phyloP scores from a whole-genome alignment of 1,140 invertebrate species.

The Papilio dardanus region DNA sequence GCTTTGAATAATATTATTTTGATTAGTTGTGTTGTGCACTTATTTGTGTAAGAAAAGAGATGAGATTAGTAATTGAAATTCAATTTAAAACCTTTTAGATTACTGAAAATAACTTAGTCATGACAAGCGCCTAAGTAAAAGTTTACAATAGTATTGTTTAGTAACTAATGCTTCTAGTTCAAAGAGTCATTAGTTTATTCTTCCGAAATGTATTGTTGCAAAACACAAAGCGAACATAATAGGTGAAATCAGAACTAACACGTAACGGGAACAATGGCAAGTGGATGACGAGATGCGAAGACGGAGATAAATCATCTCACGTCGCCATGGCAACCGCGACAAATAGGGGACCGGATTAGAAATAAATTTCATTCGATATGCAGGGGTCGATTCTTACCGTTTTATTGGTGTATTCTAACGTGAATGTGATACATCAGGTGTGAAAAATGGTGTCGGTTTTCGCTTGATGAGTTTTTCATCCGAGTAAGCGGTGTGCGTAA shows the following conservation, averaged over 20 bases:
- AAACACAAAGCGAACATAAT: constrained; percentile 22
- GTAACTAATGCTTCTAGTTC: constrained; percentile 2
- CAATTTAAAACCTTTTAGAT: not conserved
- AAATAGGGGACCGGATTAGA: constrained; percentile 64
- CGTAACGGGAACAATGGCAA: constrained; percentile 49
- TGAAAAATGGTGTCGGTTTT: constrained; percentile 59
- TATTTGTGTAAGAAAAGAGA: too few relatives aligned
- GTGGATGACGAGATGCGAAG: constrained; percentile 44
- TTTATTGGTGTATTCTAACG: constrained; percentile 59
- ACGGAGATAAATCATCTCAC: constrained; percentile 54
- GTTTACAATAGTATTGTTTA: constrained; percentile 1
- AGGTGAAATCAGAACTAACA: constrained; percentile 26
- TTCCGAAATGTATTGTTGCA: constrained; percentile 18
- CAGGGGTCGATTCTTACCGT: constrained; percentile 47
- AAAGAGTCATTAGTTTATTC: constrained; percentile 16
- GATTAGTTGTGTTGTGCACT: too few relatives aligned
- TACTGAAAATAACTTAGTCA: not conserved
- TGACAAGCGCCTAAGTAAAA: not conserved
- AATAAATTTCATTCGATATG: constrained; percentile 69
- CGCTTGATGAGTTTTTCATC: constrained; percentile 48
- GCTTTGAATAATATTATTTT: too few relatives aligned
- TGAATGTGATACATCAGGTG: constrained; percentile 56
- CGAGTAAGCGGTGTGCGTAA: constrained; percentile 27
- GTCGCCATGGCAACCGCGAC: constrained; percentile 53
- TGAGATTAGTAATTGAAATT: not conserved